A percentile compares a stretch with the other conserved stretches of the same genome.
Conservation (phyloP, 1,140 invertebrate species). For the Steinernema khuongi region DNA sequence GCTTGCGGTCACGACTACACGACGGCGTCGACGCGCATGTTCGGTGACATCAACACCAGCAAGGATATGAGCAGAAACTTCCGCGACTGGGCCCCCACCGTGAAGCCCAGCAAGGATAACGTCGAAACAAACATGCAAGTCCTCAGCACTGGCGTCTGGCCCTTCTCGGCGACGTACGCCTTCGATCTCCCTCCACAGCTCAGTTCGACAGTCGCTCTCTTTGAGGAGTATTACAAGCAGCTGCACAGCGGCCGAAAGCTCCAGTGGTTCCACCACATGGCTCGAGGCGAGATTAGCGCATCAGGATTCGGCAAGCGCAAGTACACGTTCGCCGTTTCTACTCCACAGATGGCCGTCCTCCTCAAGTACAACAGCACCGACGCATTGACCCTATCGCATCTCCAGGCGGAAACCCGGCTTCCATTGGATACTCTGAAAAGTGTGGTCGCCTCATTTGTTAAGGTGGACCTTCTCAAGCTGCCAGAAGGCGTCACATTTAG, state of each 20-base stretch:
- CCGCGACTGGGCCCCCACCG: no score
- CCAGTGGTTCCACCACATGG: conserved; percentile 96
- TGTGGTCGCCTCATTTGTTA: neutral
- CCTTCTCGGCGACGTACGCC: no score
- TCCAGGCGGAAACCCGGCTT: no score
- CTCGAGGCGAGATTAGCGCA: conserved; percentile 90
- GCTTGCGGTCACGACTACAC: conserved; percentile 98
- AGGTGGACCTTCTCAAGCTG: neutral
- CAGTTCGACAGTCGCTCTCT: no score
- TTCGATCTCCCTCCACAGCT: no score
- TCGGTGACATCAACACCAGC: conserved; percentile 91
- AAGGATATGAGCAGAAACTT: conserved; percentile 13
- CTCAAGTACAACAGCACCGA: conserved; percentile 92
- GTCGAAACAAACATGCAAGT: no score
- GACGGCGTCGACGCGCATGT: conserved; percentile 96
- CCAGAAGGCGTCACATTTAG: neutral
- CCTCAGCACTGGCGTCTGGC: no score
- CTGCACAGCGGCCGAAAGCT: conserved; percentile 93
- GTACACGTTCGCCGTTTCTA: conserved; percentile 64
- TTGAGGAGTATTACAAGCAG: conserved; percentile 79
- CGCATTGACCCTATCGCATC: no score
- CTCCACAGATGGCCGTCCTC: conserved; percentile 97
- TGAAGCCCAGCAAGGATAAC: no score
- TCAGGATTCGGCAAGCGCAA: conserved; percentile 80
- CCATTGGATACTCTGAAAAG: neutral